Evolutionary conservation across 2,797 vertebrate species (phyloP), one percentile per base, ranked within the genome.

Genomic region (Enteromius paludinosus): DNA sequence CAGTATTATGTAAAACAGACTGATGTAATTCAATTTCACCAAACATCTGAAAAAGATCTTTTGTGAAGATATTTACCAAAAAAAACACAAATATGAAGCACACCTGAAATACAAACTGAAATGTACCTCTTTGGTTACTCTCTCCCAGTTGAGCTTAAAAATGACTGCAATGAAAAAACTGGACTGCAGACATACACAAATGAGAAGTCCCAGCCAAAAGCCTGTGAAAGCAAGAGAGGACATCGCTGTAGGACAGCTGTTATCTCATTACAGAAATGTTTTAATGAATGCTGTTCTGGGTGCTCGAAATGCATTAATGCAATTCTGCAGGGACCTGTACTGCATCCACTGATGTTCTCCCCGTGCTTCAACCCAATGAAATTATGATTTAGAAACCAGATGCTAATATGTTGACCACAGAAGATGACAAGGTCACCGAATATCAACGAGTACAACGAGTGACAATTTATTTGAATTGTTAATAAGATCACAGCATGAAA

Each of bases 161-260:
- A 97, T 94, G 70, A 96, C 91, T 12, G 81, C 83, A 1, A 94
- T 89, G 89, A 96, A 97, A 87, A 96, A 96, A 17, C 85, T 74
- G 0, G 94, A 94, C 86, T 97, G 97, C 56, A 96, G 59, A 25
- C 90, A 83, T 2, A 94, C 88, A 72, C 95, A 96, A 75, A 96
- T 33, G 0, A 96, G 89, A 72, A 98, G 91, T 14, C 97, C 97
- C 0, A 94, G 87, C 97, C 97, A 98, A 78, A 97, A 95, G 47
- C 97, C 97, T 98, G 89, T 20, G 9, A 25, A 74, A 79, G 66
- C 54, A 81, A 81, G 15, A 18, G 72, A 28, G n/a, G 49, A 62
- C 28, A 23, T 23, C 59, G 17, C 70, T 82, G n/a, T 41, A 68
- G 25, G 35, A 75, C 80, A 76, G 62, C 59, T 75, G 62, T 68